Base-by-base conservation (phyloP, 2,797 vertebrate species). In the Thalassophryne amazonica region DNA sequence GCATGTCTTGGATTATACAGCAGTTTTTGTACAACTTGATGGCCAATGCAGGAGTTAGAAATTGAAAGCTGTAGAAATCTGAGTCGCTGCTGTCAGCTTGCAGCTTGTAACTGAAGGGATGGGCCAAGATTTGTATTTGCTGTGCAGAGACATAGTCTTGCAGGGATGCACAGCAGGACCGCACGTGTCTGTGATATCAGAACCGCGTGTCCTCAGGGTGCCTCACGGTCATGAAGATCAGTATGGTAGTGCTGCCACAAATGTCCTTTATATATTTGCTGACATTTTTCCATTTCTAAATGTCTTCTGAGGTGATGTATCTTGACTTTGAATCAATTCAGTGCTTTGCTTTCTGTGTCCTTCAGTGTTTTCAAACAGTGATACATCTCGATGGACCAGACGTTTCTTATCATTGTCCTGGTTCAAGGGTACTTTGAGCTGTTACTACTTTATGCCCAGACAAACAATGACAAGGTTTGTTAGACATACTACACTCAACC, bases 211-310 rank as follows among this genome's bases (percentile, higher is more conserved):
- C 52, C 55, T 65, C 8, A 1, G 57, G 22, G 35, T 19, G 14
- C 42, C 32, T 81, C 75, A 82, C 45, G 68, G 80, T 78, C 69
- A 48, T 7, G 8, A 15, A 24, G 51, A 49, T 38, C 40, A 21
- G 29, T 36, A 9, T 23, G 33, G 64, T 43, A 58, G 20, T 30
- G 34, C 46, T 8, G 31, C 25, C 28, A 14, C 43, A 38, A 55
- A 66, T 16, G 48, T 60, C 54, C 31, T 60, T 38, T 48, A 39
- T 19, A 65, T 73, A 39, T 61, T 60, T 61, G 47, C 22, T 37
- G 60, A 49, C 67, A 45, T 85, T 64, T 57, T 42, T 73, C n/a
- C 49, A 23, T 70, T 61, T 51, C 40, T 49, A 46, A 69, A 64
- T 25, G 40, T 76, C 62, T 48, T 51, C 16, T 1, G 58, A 68